Evolutionary conservation across 2,797 vertebrate species (phyloP).

Genomic region (Neoniphon sammara): DNA sequence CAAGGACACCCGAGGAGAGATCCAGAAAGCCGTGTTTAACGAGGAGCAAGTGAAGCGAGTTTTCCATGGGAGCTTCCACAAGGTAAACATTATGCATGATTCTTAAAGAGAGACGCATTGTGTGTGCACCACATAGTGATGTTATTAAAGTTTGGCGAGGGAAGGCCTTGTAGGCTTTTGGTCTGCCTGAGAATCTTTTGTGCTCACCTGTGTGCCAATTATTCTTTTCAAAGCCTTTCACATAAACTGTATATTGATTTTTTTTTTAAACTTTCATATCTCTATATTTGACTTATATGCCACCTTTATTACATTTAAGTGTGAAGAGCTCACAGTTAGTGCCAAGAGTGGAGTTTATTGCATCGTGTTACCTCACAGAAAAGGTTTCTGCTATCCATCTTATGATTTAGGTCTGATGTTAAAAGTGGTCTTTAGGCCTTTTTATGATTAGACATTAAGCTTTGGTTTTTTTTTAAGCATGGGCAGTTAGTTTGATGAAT

Average conservation of each 20-base stretch:
- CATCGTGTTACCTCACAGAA: slow-evolving; percentile 42
- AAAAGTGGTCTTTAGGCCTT: slow-evolving; percentile 18
- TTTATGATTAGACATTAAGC: slow-evolving; percentile 46
- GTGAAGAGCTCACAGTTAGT: slow-evolving; percentile 30
- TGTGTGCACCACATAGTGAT: slow-evolving; percentile 9
- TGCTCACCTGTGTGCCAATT: slow-evolving; percentile 10
- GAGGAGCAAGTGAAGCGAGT: slow-evolving; percentile 91
- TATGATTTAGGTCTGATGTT: slow-evolving; percentile 25
- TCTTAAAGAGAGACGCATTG: slow-evolving; percentile 17
- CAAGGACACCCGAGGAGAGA: slow-evolving; percentile 93
- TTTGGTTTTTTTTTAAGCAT: slow-evolving; percentile 45
- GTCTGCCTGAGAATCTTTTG: slow-evolving; percentile 11
- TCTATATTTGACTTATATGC: slow-evolving; percentile 21
- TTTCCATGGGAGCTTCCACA: slow-evolving; percentile 99
- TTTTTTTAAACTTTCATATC: slow-evolving; percentile 21
- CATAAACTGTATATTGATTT: slow-evolving; percentile 17
- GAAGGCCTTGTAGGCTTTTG: neutral
- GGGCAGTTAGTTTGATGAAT: slow-evolving; percentile 60
- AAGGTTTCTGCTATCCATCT: slow-evolving; percentile 32
- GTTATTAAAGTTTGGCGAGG: slow-evolving; percentile 36
- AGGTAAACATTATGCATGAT: slow-evolving; percentile 85
- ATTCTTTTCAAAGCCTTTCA: slow-evolving; percentile 4
- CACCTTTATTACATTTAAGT: slow-evolving; percentile 41
- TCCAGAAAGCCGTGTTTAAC: slow-evolving; percentile 93
- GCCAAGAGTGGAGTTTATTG: slow-evolving; percentile 4